These are phyloP conservation scores for Malurus leucopterus DNA, from an alignment of 2,797 vertebrate genomes.

Conservation along the genomic window DNA sequence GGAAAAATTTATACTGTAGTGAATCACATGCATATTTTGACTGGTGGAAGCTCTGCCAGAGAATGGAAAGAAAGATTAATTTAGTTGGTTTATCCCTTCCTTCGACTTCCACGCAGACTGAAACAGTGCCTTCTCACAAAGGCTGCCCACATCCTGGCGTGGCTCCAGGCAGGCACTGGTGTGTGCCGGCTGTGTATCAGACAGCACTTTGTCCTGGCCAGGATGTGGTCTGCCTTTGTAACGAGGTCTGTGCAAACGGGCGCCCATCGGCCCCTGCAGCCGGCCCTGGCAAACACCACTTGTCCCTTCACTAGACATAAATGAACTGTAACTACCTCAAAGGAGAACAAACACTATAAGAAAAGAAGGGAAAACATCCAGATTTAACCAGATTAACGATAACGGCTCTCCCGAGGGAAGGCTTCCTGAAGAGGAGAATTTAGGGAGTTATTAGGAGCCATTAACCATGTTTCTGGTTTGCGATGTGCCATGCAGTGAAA, in stretches of 20 bases:
- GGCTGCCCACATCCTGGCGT: slow-evolving; percentile 52
- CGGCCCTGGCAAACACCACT: background rate
- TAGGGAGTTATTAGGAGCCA: slow-evolving; percentile 1
- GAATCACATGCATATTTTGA: slow-evolving; percentile 63
- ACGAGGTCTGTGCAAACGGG: slow-evolving; percentile 49
- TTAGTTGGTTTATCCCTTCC: slow-evolving; percentile 63
- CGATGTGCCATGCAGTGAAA: background rate
- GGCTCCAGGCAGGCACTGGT: slow-evolving; percentile 58
- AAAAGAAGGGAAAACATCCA: slow-evolving; percentile 32
- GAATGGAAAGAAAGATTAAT: slow-evolving; percentile 63
- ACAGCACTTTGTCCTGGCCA: slow-evolving; percentile 66
- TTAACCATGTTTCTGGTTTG: background rate
- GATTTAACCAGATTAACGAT: slow-evolving; percentile 52
- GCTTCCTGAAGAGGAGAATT: slow-evolving; percentile 1
- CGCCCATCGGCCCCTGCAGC: slow-evolving; percentile 17
- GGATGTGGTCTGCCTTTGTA: slow-evolving; percentile 65
- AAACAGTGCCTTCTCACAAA: slow-evolving; percentile 64
- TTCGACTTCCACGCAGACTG: slow-evolving; percentile 45
- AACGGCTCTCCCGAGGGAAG: slow-evolving; percentile 8
- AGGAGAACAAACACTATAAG: slow-evolving; percentile 7
- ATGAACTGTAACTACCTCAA: slow-evolving; percentile 38
- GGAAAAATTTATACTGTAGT: slow-evolving; percentile 38
- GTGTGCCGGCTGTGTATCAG: slow-evolving; percentile 56
- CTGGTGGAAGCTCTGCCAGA: slow-evolving; percentile 44
- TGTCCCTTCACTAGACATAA: background rate